Percentiles rank a stretch among this genome's conserved stretches.
These are phyloP conservation scores for Indri indri DNA, from an alignment of 2,113 vertebrate genomes.

Conservation along the genomic window DNA sequence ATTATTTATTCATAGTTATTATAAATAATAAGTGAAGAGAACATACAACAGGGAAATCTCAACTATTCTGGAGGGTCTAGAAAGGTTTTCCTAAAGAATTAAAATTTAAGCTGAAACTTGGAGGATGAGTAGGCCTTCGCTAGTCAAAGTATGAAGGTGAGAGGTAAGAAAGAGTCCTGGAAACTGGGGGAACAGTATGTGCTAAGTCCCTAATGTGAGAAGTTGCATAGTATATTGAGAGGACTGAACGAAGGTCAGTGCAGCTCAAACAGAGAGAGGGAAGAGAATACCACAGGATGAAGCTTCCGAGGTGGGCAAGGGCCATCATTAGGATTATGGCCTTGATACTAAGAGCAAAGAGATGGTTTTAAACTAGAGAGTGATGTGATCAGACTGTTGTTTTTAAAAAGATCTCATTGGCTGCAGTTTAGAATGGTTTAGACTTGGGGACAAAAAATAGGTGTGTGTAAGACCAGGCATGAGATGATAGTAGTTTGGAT, in stretches of 20 bases:
- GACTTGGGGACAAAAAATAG: not conserved
- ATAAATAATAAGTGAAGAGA: not conserved
- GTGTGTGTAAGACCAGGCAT: not conserved
- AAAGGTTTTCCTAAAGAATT: conserved; percentile 9
- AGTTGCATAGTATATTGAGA: not conserved
- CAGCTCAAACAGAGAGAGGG: not conserved
- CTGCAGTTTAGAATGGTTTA: not conserved
- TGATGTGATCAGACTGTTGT: not conserved
- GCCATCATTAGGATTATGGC: not conserved
- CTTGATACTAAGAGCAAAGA: not conserved
- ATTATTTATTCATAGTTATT: not conserved
- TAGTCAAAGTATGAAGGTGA: not conserved
- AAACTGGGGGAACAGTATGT: not conserved
- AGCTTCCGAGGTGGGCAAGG: not conserved
- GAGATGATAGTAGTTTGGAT: not conserved
- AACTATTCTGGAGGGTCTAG: not conserved
- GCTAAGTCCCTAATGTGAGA: not conserved
- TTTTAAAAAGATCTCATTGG: not conserved
- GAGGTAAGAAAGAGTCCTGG: not conserved
- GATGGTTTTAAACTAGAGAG: not conserved
- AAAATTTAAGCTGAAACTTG: not conserved
- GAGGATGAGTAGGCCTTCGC: not conserved
- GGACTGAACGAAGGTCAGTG: not conserved
- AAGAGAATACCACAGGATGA: not conserved
- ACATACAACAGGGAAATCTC: not conserved